Conservation (phyloP, 2,113 vertebrate genomes). For the Scortum barcoo region DNA sequence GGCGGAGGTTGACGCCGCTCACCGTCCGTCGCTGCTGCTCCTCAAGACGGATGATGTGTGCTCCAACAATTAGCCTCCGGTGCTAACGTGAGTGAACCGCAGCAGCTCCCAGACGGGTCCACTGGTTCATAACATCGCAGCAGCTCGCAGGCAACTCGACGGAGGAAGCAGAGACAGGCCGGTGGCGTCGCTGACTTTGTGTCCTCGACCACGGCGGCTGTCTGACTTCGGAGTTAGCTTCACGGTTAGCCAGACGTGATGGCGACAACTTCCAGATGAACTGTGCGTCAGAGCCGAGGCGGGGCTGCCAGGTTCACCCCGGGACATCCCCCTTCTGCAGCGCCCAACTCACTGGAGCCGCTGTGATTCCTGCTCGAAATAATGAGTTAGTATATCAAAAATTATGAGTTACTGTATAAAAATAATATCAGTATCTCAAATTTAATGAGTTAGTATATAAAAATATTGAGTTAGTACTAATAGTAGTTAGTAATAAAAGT, state of each 20-base stretch:
- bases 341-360: background rate
- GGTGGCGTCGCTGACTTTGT: background rate
- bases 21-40: conserved; percentile 55
- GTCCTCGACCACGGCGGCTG: conserved; percentile 13
- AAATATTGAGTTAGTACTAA: too few species aligned
- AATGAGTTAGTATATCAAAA: too few species aligned
- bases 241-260: conserved; percentile 58
- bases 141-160: background rate
- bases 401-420: too few species aligned
- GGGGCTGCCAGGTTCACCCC: conserved; percentile 57
- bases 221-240: conserved; percentile 42
- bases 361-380: background rate
- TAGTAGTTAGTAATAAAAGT: too few species aligned
- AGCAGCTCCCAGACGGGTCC: background rate
- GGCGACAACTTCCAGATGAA: conserved; percentile 74
- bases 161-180: background rate
- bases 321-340: background rate
- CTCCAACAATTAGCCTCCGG: conserved; percentile 29
- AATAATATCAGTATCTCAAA: too few species aligned
- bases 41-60: conserved; percentile 67
- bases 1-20: conserved; percentile 29
- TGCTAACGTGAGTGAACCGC: conserved; percentile 18
- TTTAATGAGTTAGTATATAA: too few species aligned
- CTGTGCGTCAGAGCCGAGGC: conserved; percentile 33
- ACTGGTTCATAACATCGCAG: conserved; percentile 28